phyloP scores from a whole-genome alignment of 2,888 invertebrate genomes.

The Tachina lurida region DNA sequence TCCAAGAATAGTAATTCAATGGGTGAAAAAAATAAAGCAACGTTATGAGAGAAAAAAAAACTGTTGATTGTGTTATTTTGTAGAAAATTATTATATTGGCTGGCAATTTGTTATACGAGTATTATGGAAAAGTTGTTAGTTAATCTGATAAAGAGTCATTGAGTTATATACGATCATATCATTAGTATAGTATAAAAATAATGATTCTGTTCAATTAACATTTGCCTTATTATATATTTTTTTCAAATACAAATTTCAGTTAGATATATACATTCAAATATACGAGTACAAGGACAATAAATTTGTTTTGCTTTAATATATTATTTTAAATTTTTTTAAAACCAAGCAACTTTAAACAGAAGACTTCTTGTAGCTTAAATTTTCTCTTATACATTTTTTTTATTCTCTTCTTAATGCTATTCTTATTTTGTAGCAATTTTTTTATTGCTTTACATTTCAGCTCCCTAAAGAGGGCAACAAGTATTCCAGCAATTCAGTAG shows the following conservation, averaged over 20 bases:
- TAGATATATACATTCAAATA: background rate
- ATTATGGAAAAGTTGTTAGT: conserved; percentile 45
- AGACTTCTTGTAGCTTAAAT: conserved; percentile 34
- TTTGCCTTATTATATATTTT: background rate
- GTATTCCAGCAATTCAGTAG: conserved; percentile 47
- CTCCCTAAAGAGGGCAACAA: conserved; percentile 61
- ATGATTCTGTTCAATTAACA: conserved; percentile 18
- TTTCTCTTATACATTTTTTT: background rate
- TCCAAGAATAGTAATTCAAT: conserved; percentile 33
- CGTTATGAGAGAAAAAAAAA: conserved; percentile 21
- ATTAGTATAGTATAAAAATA: conserved; percentile 20
- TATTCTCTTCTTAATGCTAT: background rate
- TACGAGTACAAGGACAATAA: background rate
- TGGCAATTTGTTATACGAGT: conserved; percentile 68
- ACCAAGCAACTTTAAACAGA: background rate
- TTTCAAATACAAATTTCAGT: too few relatives aligned
- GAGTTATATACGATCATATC: conserved; percentile 63
- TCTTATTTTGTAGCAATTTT: background rate
- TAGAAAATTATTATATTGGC: conserved; percentile 66
- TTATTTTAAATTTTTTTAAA: too few relatives aligned
- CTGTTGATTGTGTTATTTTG: conserved; percentile 67
- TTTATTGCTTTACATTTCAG: conserved; percentile 8
- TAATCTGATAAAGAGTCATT: conserved; percentile 65
- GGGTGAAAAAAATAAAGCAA: background rate
- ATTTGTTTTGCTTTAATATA: background rate